phyloP scores from a whole-genome alignment of 1,140 invertebrate species.

The Brachionus koreanus region DNA sequence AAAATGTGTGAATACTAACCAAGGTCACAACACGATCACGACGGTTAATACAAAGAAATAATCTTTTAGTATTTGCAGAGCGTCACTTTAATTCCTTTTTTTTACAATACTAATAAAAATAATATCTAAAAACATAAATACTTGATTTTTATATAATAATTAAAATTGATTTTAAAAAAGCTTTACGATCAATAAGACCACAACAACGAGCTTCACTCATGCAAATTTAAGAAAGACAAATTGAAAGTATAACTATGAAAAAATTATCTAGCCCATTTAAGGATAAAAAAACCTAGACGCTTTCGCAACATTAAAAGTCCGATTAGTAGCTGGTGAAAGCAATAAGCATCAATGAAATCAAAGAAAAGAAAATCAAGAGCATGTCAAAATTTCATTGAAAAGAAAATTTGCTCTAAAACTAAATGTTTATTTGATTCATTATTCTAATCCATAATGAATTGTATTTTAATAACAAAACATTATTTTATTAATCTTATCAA shows the following conservation, averaged over 20 bases:
- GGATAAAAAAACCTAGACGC: not conserved
- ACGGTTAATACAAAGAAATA: constrained; percentile 30
- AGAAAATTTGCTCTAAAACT: not conserved
- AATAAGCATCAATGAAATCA: not conserved
- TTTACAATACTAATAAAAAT: not conserved
- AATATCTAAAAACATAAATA: constrained; percentile 22
- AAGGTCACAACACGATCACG: constrained; percentile 37
- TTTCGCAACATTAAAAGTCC: not conserved
- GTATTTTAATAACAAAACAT: too few species aligned
- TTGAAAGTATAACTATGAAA: not conserved
- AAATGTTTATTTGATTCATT: too few species aligned
- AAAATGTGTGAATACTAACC: constrained; percentile 20
- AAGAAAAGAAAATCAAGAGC: not conserved
- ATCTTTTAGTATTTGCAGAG: not conserved
- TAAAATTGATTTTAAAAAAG: not conserved
- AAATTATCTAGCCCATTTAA: not conserved
- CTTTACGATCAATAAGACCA: not conserved
- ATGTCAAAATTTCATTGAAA: not conserved
- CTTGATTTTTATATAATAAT: not conserved
- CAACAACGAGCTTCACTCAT: not conserved
- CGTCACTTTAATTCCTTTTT: not conserved
- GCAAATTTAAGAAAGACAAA: not conserved
- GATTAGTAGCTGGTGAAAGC: not conserved
- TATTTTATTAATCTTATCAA: too few species aligned
- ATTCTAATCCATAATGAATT: too few species aligned